Conservation (phyloP, 2,113 vertebrate species). For the Thunnus maccoyii region DNA sequence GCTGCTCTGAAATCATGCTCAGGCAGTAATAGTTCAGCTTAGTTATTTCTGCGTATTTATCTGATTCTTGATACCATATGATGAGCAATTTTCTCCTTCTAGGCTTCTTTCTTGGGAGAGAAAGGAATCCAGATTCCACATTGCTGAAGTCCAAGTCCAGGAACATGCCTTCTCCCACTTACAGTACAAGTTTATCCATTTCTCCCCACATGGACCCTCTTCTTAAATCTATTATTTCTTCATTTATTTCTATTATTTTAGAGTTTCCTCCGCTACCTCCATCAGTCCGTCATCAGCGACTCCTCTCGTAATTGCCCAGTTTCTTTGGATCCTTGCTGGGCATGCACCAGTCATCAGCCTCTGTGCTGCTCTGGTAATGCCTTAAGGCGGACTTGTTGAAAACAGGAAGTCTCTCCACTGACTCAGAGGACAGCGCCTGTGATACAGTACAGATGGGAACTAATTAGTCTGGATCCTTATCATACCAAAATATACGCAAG, state of each 20-base stretch:
- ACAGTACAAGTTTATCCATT: conserved; percentile 22
- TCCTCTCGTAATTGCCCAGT: conserved; percentile 85
- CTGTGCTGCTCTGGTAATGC: conserved; percentile 91
- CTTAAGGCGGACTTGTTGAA: conserved; percentile 96
- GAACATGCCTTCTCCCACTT: background rate
- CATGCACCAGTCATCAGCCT: conserved; percentile 97
- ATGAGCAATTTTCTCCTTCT: background rate
- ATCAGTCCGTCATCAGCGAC: conserved; percentile 69
- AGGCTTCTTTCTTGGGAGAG: background rate
- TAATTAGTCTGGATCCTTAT: conserved; percentile 5
- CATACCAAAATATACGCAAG: background rate
- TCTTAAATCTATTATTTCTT: conserved; percentile 1
- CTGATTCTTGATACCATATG: conserved; percentile 15
- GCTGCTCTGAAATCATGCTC: background rate
- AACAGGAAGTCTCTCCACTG: conserved; percentile 95
- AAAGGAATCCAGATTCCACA: conserved; percentile 9
- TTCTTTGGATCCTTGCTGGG: conserved; percentile 94
- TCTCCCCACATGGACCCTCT: conserved; percentile 6
- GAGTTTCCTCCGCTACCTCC: background rate
- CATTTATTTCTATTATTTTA: background rate
- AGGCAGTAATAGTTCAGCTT: conserved; percentile 16
- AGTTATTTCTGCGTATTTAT: background rate
- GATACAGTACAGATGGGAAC: conserved; percentile 19
- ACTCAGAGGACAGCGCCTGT: conserved; percentile 95
- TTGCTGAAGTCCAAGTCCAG: conserved; percentile 17